Evolutionary conservation across 2,113 vertebrate species (phyloP).

Genomic region (Stictonetta naevosa): DNA sequence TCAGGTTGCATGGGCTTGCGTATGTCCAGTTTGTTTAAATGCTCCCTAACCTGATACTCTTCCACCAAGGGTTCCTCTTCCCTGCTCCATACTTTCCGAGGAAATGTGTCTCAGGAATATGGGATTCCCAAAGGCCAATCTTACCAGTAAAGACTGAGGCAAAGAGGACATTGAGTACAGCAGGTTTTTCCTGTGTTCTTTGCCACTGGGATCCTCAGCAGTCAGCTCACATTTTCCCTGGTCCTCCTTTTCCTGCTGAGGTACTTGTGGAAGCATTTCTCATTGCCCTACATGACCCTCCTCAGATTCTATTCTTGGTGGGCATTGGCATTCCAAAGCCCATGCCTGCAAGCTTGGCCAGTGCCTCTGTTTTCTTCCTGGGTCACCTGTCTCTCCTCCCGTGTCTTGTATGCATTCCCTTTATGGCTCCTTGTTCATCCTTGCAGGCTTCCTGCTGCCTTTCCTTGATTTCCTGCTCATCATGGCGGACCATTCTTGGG

Average conservation of each 20-base stretch:
- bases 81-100: neutral
- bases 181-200: neutral
- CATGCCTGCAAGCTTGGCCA: neutral
- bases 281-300: neutral
- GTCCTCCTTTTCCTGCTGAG: neutral
- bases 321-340: neutral
- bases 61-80: neutral
- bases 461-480: neutral
- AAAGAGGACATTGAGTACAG: neutral
- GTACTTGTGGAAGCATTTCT: neutral
- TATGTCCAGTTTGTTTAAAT: accelerated
- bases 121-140: neutral
- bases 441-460: neutral
- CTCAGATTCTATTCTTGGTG: neutral
- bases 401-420: neutral
- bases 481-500: neutral
- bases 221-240: neutral
- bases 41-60: neutral
- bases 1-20: neutral
- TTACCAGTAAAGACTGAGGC: neutral
- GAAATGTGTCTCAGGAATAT: neutral
- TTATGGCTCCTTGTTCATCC: neutral
- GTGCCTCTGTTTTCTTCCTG: neutral
- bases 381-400: neutral
- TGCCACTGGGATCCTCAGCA: neutral